phyloP scores from a whole-genome alignment of 2,888 invertebrate genomes.

The Hecatera dysodea region DNA sequence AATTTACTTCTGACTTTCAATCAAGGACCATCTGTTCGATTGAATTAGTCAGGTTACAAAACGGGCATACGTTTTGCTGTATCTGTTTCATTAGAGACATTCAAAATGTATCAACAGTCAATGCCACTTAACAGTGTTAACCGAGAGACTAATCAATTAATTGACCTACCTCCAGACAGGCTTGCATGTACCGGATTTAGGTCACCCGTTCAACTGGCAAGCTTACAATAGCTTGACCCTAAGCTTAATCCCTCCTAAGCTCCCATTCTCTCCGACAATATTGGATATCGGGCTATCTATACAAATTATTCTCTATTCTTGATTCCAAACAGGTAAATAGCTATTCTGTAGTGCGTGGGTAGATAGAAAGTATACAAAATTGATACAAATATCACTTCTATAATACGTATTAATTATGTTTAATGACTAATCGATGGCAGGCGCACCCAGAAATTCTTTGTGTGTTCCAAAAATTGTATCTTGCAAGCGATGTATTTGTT shows the following conservation, averaged over 20 bases:
- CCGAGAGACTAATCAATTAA: slow-evolving; percentile 43
- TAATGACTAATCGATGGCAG: slow-evolving; percentile 56
- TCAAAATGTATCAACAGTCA: slow-evolving; percentile 35
- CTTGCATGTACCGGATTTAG: slow-evolving; percentile 46
- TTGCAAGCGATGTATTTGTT: slow-evolving; percentile 43
- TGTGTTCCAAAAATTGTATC: slow-evolving; percentile 44
- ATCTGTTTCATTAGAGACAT: slow-evolving; percentile 21
- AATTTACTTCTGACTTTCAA: slow-evolving; percentile 35
- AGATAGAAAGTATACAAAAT: slow-evolving; percentile 65
- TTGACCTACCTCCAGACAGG: slow-evolving; percentile 46
- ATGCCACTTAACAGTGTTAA: slow-evolving; percentile 10
- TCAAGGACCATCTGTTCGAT: slow-evolving; percentile 8
- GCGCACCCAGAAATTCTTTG: slow-evolving; percentile 63
- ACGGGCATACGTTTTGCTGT: neutral
- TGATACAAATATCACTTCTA: slow-evolving; percentile 66
- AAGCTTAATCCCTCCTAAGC: slow-evolving; percentile 45
- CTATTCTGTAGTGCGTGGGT: slow-evolving; percentile 60
- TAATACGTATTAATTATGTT: slow-evolving; percentile 66
- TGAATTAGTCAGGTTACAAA: slow-evolving; percentile 2
- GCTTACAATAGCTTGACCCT: slow-evolving; percentile 51
- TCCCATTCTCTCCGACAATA: slow-evolving; percentile 45
- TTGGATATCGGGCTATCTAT: slow-evolving; percentile 29
- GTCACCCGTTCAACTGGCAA: slow-evolving; percentile 36
- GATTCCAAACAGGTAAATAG: slow-evolving; percentile 52
- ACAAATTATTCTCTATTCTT: slow-evolving; percentile 53